Evolutionary conservation across 2,797 vertebrate genomes (phyloP), one percentile per base, ranked within the genome.

Genomic region (Eulemur albifrons): DNA sequence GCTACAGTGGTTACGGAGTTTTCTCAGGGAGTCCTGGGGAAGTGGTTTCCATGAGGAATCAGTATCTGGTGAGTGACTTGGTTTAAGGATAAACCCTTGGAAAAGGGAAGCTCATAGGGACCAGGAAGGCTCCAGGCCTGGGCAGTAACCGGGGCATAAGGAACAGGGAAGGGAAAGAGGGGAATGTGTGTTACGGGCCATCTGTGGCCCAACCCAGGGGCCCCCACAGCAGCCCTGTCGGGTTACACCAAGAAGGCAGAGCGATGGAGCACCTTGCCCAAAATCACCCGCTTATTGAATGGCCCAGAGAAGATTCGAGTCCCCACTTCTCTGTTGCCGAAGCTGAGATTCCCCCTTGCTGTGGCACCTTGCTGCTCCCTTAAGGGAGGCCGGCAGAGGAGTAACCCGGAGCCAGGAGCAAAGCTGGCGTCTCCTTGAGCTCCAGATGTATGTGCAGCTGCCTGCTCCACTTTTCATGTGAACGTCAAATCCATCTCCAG

Each of bases 131-230:
- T 30, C 43, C 18, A 30, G 54, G 38, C 20, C n/a, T 86, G 50
- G 54, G 38, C 32, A 18, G 43, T 50, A n/a, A 76, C 25, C 0
- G 35, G 32, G 23, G 35, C 18, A 32, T 17, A 21, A 48, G 35
- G 50, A 75, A 48, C 0, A n/a, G 11, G n/a, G 12, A n/a, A 4
- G 15, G 23, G 17, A 40, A 48, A 63, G 43, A 63, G 43, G 23
- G 5, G 18, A 15, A n/a, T 11, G 7, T 35, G 15, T 59, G 25
- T n/a, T 32, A 9, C 1, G 1, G n/a, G 18, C 12, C 17, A 30
- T 11, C 32, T 21, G 9, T 9, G n/a, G 18, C 25, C 61, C 61
- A 15, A 20, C 27, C 27, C 12, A 35, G 1, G 30, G 38, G 9
- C 30, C 32, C 79, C 72, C 40, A n/a, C n/a, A 32, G 21, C 11